A percentile compares a stretch with the other conserved stretches of the same genome.
These are phyloP conservation scores for Lagria hirta DNA, from an alignment of 2,888 invertebrate genomes.

Conservation along the genomic window DNA sequence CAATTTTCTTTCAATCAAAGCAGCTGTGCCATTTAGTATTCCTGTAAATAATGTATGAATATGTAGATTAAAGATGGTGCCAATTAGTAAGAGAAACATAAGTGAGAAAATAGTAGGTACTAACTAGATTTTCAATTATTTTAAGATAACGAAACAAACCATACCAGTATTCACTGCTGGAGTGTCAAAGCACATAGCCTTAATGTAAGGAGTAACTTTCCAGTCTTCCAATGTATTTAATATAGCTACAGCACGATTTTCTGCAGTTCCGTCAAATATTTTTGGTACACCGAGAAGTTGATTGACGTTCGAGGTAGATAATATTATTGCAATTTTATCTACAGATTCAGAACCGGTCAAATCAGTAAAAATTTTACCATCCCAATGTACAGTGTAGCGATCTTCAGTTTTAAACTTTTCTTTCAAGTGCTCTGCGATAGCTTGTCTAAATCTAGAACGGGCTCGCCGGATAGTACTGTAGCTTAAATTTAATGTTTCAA, in stretches of 20 bases:
- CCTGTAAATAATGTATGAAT: not conserved
- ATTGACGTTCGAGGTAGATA: not conserved
- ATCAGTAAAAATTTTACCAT: slow-evolving; percentile 1
- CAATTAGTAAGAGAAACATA: not conserved
- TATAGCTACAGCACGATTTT: not conserved
- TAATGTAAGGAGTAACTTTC: not conserved
- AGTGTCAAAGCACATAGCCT: slow-evolving; percentile 2
- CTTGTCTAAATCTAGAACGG: not conserved
- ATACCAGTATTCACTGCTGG: not conserved
- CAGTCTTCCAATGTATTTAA: not conserved
- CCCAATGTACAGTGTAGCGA: not conserved
- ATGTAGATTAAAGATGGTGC: not conserved
- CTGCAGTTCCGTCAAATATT: not conserved
- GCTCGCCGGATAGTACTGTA: not conserved
- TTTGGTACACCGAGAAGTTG: slow-evolving; percentile 1
- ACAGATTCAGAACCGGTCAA: not conserved
- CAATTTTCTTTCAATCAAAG: slow-evolving; percentile 21
- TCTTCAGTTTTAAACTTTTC: not conserved
- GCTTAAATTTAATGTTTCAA: not conserved
- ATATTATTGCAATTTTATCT: not conserved
- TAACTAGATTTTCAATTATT: not conserved
- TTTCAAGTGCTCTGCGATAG: not conserved
- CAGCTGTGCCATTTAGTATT: slow-evolving; percentile 8
- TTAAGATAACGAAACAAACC: not conserved
- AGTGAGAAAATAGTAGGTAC: not conserved